Base-by-base conservation (phyloP, 2,888 invertebrate genomes). In the Salticus scenicus region DNA sequence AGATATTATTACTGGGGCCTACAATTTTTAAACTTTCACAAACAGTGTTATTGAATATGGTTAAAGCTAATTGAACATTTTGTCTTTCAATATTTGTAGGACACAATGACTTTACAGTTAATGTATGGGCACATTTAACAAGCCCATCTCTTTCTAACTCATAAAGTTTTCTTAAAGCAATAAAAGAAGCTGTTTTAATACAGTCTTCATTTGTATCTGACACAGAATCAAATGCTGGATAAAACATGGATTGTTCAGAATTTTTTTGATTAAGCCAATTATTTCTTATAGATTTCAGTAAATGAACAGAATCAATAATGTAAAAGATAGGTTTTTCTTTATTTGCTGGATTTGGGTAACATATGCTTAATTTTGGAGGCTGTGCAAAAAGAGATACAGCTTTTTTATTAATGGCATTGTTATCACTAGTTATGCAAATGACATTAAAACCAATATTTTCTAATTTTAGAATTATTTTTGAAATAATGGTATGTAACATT, bases 241-340 rank as follows among this genome's bases (percentile, higher is more conserved):
- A 69, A 33, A 8, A 31, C 14, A 33, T 20, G 37, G 33, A 69
- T 7, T 14, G 31, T 0, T n/a, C 37, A 12, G 0, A n/a, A 57
- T 73, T 73, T 10, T 57, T 73, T 31, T 73, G 73, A 28, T 73
- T 51, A 0, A 73, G 17, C 73, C 73, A 73, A 27, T 51, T 27
- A 57, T 57, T 73, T 73, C 57, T 2, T 1, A 73, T 57, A 0
- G 17, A 57, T 28, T 73, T 73, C 7, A 73, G 28, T 2, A 57
- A 57, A n/a, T 73, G 73, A 31, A 73, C 30, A 31, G 51, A 0
- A 73, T 73, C 73, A 28, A 73, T 28, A 14, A 57, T 14, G 57
- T 28, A 73, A 30, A 73, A 73, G 7, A 73, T 5, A 12, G 57
- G 57, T 30, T 30, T 7, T 14, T 1, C 17, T 0, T 8, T n/a